Evolutionary conservation across 1,140 invertebrate genomes (phyloP), one percentile per base, ranked within the genome.

Genomic region (Aphis gossypii): DNA sequence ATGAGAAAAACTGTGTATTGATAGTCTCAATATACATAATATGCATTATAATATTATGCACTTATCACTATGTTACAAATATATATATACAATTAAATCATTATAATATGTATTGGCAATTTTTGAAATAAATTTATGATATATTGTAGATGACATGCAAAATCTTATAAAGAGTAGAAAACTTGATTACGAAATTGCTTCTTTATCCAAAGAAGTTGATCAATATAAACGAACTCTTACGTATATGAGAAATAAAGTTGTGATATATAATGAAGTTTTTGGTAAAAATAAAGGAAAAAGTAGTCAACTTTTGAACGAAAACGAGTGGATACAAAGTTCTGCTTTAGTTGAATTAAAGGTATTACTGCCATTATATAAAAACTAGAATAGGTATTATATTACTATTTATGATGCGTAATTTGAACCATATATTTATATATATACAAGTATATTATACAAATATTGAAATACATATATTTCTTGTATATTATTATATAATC

Each of bases 261-360:
- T 41, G 68, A 84, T 54, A 14, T 48, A 51, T 38, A 54, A 83
- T 84, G 44, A 92, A 1, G 83, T 18, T 23, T 38, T 84, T 48
- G 25, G 18, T 21, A 18, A 54, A 46, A 83, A 51, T 35, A 92
- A 92, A 83, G 76, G 91, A 4, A 41, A 54, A 51, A 92, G 68
- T 83, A 84, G 1, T 92, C 23, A 83, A 48, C 21, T 92, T 14
- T 92, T 48, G 21, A 92, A 82, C 54, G 91, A 92, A 92, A 92
- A 92, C 54, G 91, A 92, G 84, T 92, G 91, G 91, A 83, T 84
- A 46, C 76, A 92, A 30, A 35, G 21, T 84, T 38, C 60, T 35
- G 35, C 46, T 51, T 30, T 92, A 3, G 46, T 23, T 11, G 91
- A 92, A 54, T 51, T 92, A 84, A 83, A 92, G 35, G 91, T 68